Percentiles rank a stretch among this genome's conserved stretches.
Conservation (phyloP, 92 coral and sea anemone genomes). For the Scolanthus callimorphus region DNA sequence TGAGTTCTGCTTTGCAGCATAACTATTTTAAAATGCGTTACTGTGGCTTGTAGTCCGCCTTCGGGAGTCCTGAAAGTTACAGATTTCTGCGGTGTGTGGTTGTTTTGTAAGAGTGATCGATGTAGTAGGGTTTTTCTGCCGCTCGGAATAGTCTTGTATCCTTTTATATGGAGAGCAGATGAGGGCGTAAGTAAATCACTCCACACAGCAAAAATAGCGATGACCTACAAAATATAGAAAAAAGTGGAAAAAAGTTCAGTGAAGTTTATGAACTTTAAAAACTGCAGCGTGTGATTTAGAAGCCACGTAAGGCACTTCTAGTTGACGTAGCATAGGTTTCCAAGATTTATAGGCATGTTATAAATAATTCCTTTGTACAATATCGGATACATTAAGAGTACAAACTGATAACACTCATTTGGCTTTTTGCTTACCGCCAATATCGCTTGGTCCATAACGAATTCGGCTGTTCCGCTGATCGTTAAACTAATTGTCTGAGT, state of each 20-base stretch:
- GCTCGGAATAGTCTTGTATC: neutral
- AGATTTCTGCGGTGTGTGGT: neutral
- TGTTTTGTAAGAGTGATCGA: neutral
- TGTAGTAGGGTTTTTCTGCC: neutral
- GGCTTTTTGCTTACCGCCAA: too few species aligned
- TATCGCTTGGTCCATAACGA: too few species aligned
- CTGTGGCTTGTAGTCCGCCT: too few species aligned
- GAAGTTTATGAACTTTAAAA: too few species aligned
- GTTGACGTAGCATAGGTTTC: neutral
- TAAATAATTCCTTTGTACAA: too few species aligned
- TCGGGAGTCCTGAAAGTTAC: too few species aligned
- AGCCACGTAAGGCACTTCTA: too few species aligned
- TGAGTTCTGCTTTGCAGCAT: conserved; percentile 40
- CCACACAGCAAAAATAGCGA: neutral
- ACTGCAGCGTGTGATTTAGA: too few species aligned
- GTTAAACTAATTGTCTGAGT: too few species aligned
- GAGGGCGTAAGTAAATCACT: neutral
- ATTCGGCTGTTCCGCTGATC: too few species aligned
- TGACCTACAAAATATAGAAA: neutral
- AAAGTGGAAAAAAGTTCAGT: neutral
- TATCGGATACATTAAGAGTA: too few species aligned
- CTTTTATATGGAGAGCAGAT: neutral
- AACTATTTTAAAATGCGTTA: conserved; percentile 31
- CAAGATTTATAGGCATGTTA: neutral
- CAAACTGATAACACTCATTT: too few species aligned